Evolutionary conservation across 35 echinoderm and acorn worm genomes (phyloP).

Genomic region (Stichopus chloronotus): DNA sequence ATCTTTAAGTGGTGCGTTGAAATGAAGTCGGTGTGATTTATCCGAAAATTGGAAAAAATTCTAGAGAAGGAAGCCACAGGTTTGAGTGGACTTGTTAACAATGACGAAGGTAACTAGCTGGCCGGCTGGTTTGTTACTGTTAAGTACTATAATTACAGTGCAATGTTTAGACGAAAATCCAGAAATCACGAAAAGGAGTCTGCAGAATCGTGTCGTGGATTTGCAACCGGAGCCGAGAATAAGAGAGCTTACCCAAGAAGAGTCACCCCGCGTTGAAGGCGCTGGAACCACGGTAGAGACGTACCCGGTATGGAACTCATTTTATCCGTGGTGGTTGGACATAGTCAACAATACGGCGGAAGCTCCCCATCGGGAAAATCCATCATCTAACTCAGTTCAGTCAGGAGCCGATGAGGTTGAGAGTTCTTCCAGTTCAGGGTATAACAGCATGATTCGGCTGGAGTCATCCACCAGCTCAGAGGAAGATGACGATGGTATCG

Average conservation of each 20-base stretch:
- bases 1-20: too few species aligned
- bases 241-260: neutral
- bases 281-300: neutral
- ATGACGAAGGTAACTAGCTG: neutral
- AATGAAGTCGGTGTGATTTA: too few species aligned
- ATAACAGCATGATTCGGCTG: neutral
- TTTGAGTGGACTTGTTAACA: too few species aligned
- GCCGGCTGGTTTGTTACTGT: neutral
- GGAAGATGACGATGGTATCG: neutral
- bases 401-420: neutral
- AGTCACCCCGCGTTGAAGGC: neutral
- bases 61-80: too few species aligned
- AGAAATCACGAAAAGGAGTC: too few species aligned
- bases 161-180: neutral
- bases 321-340: slow-evolving; percentile 26
- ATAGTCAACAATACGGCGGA: neutral
- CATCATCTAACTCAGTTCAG: neutral
- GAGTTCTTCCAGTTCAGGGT: slow-evolving; percentile 17
- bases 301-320: slow-evolving; percentile 21
- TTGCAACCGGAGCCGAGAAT: neutral
- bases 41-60: too few species aligned
- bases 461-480: neutral
- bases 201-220: neutral
- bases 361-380: too few species aligned
- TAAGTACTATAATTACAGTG: neutral